Base-by-base conservation (phyloP, 2,888 invertebrate species). In the Drosophila colorata region DNA sequence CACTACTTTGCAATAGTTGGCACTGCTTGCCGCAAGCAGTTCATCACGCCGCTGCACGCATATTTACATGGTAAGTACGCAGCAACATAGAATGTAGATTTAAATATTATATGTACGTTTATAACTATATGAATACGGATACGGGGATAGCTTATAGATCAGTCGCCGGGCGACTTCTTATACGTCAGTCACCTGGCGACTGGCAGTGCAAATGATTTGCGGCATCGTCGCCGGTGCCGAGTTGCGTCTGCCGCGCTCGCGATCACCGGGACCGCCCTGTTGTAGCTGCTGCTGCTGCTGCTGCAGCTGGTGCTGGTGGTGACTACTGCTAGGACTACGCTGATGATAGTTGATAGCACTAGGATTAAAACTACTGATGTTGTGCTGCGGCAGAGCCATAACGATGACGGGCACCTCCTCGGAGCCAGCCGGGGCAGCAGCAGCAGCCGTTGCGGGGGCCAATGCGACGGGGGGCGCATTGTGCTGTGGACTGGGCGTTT, bases 131-230 rank as follows among this genome's bases (percentile, higher is more conserved):
- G 68, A 55, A 13, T 33, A 33, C 33, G 33, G 25, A n/a, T n/a
- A n/a, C n/a, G n/a, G 33, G 63, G 58, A 47, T 59, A 69, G 40
- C 61, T 89, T 90, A 91, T 74, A 92, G 92, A 75, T 92, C 92
- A 69, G 92, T 92, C 74, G 18, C n/a, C 53, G 9, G 25, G 33
- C 33, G 20, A 41, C 48, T 89, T 90, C 48, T 89, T 90, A 92
- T 68, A 92, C 92, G 74, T 92, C 92, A 66, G 92, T 92, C 75
- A 92, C 92, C 85, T 91, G 90, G 74, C 90, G 92, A 78, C 92
- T 92, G 78, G 90, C 90, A 76, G 91, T 90, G 71, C 85, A 84
- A 68, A 84, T 81, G n/a, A 74, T 51, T 61, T 87, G 74, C 20
- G 83, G 83, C 82, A 84, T 78, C 63, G 72, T 74, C 71, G 80